Evolutionary conservation across 2,797 vertebrate species (phyloP), one percentile per base, ranked within the genome.

Genomic region (Gymnoscopelus braueri): DNA sequence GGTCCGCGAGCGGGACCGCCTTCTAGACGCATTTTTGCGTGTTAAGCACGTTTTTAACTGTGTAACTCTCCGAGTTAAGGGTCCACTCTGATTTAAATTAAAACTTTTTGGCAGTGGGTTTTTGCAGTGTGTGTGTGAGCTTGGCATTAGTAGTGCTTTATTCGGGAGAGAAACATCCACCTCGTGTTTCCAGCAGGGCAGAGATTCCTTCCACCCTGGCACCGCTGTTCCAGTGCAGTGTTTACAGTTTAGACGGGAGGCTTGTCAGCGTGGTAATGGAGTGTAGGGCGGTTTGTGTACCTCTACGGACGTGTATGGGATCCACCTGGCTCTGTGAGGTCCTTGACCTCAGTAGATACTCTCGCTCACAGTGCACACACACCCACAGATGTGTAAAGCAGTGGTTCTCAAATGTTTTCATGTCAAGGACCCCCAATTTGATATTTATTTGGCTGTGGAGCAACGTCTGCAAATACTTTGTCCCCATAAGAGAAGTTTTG

Each of bases 241-340:
- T 54, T 60, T 24, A 29, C 15, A 4, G 32, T 11, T 54, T 63
- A 6, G 15, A 2, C 13, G 39, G 19, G 15, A 56, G 8, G 64
- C 12, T 11, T 5, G 60, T 48, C 14, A 47, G 0, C 19, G n/a
- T 9, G 4, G 9, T 15, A 54, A 15, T 26, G 15, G 15, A 35
- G n/a, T 53, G 13, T 19, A 4, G 5, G 50, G 6, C 5, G 15
- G 23, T 39, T 57, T 61, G 29, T 48, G 1, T 50, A 1, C 35
- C 50, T 63, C 5, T 15, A 12, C 0, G 29, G 50, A 48, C 47
- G 3, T 50, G 19, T 61, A 3, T 51, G 39, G 39, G 14, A 78
- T 53, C 74, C 32, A 54, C 64, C 63, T 72, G 60, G 65, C 47
- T 79, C 49, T 54, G 1, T 47, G 62, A 69, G 60, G 52, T 65